Evolutionary conservation across 2,113 vertebrate genomes (phyloP), one percentile per base, ranked within the genome.

Genomic region (Sitta europaea): DNA sequence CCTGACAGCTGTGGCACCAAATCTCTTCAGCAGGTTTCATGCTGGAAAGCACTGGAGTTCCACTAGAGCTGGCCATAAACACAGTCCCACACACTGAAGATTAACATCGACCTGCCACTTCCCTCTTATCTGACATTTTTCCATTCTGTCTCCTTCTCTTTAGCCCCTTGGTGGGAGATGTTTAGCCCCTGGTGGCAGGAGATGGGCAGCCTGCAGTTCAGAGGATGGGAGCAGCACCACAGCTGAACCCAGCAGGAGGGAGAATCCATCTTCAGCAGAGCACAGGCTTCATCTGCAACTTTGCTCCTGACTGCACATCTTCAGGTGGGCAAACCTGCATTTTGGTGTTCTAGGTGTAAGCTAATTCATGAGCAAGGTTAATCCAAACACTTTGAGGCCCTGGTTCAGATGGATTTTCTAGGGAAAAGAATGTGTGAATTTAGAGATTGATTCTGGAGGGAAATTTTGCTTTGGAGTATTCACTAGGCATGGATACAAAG

Each of bases 131-230:
- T 77, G 53, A 77, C 77, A 54, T 92, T 89, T 88, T 82, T 16
- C 27, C 68, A 57, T 92, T 88, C 66, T 29, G 18, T 88, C 95
- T 84, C 90, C 90, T 66, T 66, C 80, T 61, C 93, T 95, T 88
- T 83, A 85, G 86, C 65, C 62, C 81, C 51, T 58, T 33, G 75
- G 75, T 62, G 67, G 65, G 71, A 0, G 0, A 45, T 88, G 83
- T 43, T 74, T 42, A 91, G 88, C 58, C 84, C 54, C 5, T 1
- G 74, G 66, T 53, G 88, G 54, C 83, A 90, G 74, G 25, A 87
- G 85, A 91, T 55, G n/a, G 17, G 22, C 76, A 27, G 53, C 33
- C 72, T 35, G 76, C 61, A 70, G 68, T 20, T 53, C 90, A 92
- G 82, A 86, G 80, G 50, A 14, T 28, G 23, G 47, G 43, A 71